Conservation (phyloP, 2,113 vertebrate species). For the Anguilla rostrata region DNA sequence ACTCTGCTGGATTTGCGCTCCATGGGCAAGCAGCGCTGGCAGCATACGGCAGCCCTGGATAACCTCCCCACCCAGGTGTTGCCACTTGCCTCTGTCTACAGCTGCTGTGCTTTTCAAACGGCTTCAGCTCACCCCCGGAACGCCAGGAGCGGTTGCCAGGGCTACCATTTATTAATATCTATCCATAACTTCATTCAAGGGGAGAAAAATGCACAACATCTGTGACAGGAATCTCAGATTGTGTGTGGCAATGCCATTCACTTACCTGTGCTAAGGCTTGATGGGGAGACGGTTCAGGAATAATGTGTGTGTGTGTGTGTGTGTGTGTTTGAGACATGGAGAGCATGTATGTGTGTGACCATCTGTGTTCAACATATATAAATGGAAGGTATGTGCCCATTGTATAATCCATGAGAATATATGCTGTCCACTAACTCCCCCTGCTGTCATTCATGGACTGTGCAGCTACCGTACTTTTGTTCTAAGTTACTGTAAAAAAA, state of each 20-base stretch:
- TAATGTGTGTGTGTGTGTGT: neutral
- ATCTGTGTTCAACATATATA: neutral
- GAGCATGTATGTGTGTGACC: neutral
- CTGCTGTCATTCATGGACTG: neutral
- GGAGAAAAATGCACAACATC: neutral
- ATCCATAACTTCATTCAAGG: constrained; percentile 62
- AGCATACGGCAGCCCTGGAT: neutral
- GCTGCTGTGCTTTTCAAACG: neutral
- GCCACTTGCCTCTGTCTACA: neutral
- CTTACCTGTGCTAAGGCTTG: neutral
- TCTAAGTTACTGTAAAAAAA: neutral
- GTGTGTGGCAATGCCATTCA: neutral
- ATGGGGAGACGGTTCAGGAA: neutral
- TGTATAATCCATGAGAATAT: neutral
- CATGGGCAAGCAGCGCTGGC: too few relatives aligned
- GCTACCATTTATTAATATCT: constrained; percentile 76
- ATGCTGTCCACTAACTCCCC: neutral
- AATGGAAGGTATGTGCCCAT: neutral
- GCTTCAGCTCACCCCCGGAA: constrained; percentile 58
- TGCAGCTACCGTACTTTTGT: neutral
- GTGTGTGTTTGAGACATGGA: neutral
- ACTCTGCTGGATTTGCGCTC: too few relatives aligned
- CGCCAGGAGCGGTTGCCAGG: constrained; percentile 68
- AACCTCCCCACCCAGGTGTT: neutral
- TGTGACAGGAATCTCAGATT: neutral